Conservation (phyloP, 2,113 vertebrate species). For the Rhea americana region DNA sequence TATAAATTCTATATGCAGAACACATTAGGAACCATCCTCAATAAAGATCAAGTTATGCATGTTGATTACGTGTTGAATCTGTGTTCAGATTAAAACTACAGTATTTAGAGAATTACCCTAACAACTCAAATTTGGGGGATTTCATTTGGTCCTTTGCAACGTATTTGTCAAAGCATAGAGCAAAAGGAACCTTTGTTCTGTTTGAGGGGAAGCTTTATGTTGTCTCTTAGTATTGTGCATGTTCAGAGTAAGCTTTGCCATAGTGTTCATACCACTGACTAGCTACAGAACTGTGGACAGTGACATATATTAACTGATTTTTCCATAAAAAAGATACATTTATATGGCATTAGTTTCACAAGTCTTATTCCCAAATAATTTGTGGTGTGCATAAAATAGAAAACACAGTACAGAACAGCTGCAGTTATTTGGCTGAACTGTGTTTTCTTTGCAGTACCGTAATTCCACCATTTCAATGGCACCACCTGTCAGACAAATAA, state of each 20-base stretch:
- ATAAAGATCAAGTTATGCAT: not conserved
- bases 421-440: not conserved
- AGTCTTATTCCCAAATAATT: not conserved
- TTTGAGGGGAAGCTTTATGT: not conserved
- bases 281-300: not conserved
- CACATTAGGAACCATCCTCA: constrained; percentile 21
- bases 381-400: fast-evolving
- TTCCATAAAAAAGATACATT: not conserved
- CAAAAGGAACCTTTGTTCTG: not conserved
- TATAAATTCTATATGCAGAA: constrained; percentile 57
- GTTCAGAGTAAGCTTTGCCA: not conserved
- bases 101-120: constrained; percentile 9
- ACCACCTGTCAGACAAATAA: not conserved
- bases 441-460: not conserved
- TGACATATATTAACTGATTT: not conserved
- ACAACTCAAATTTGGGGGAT: not conserved
- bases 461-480: not conserved
- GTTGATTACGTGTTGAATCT: not conserved
- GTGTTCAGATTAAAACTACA: not conserved
- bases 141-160: not conserved
- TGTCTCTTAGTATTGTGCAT: not conserved
- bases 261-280: not conserved
- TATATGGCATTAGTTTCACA: not conserved
- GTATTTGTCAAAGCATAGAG: not conserved
- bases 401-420: not conserved